Conservation (phyloP, 2,113 vertebrate species). For the Bos javanicus region DNA sequence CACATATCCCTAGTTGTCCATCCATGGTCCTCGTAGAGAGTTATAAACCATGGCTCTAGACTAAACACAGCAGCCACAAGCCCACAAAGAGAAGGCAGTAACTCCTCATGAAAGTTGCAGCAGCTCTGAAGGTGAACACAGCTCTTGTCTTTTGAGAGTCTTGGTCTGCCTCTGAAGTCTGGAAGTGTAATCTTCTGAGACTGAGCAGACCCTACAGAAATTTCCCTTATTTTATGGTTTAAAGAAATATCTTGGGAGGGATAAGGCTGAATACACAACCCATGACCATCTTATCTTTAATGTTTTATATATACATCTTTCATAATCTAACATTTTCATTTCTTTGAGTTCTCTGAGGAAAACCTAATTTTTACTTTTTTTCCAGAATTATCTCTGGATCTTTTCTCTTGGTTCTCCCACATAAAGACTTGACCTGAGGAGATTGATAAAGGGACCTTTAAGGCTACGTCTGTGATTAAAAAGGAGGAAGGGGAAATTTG, state of each 20-base stretch:
- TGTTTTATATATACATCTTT: background rate
- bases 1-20: background rate
- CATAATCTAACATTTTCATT: background rate
- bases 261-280: background rate
- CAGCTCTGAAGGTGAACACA: background rate
- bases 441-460: background rate
- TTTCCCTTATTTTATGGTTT: background rate
- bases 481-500: background rate
- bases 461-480: background rate
- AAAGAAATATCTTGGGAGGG: background rate
- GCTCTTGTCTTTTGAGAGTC: background rate
- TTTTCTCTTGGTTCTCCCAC: background rate
- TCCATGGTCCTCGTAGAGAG: background rate
- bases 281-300: background rate
- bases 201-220: background rate
- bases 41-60: background rate
- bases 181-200: background rate
- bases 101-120: background rate
- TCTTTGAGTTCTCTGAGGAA: background rate
- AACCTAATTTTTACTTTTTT: background rate
- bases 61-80: background rate
- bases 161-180: background rate
- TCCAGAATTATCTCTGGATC: background rate
- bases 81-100: background rate
- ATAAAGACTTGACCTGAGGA: background rate